Conservation (phyloP, 2,113 vertebrate species). For the Psittacula cyanocephala region DNA sequence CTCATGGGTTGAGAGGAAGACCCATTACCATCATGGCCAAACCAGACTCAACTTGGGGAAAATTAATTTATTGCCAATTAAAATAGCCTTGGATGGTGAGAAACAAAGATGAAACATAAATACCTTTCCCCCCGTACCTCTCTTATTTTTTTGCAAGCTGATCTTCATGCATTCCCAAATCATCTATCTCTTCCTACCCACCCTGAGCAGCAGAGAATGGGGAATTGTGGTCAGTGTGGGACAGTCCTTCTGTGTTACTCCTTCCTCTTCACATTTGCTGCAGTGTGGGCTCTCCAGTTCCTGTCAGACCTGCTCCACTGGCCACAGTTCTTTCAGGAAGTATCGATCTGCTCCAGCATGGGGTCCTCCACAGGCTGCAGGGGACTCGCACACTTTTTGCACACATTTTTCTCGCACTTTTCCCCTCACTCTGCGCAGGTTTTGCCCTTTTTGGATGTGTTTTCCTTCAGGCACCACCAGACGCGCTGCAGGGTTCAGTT, state of each 20-base stretch:
- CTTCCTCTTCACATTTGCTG: not conserved
- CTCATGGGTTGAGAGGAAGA: not conserved
- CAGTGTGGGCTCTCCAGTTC: not conserved
- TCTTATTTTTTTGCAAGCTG: not conserved
- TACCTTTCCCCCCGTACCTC: rapidly evolving
- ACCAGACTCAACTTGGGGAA: not conserved
- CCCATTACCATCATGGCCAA: not conserved
- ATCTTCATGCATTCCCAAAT: not conserved
- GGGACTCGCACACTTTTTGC: not conserved
- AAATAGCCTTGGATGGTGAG: not conserved
- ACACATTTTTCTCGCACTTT: not conserved
- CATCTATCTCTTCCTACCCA: not conserved
- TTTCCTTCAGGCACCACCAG: not conserved
- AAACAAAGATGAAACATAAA: not conserved
- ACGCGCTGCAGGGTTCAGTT: no score
- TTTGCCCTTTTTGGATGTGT: not conserved
- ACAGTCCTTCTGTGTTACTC: no score
- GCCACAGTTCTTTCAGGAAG: not conserved
- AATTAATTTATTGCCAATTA: not conserved
- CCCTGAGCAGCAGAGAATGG: rapidly evolving
- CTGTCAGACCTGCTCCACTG: not conserved
- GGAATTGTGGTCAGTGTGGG: not conserved
- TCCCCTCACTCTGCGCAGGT: not conserved
- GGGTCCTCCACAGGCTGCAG: not conserved
- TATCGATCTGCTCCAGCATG: not conserved